phyloP scores from a whole-genome alignment of 2,797 vertebrate genomes.

The Taeniopygia guttata region DNA sequence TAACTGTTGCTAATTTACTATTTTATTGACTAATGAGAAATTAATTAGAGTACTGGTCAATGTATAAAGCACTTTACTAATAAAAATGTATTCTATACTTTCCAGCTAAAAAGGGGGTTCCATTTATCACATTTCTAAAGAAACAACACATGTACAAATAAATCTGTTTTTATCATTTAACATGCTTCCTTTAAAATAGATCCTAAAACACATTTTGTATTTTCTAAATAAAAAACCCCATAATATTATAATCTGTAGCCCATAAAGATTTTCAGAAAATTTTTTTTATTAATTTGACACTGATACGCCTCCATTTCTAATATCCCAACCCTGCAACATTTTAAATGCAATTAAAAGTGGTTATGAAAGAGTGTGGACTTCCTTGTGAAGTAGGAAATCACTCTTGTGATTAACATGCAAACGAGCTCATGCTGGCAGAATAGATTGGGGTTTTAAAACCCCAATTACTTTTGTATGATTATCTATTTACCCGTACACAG shows the following conservation, averaged over 20 bases:
- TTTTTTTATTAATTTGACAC: constrained; percentile 97
- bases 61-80: not conserved
- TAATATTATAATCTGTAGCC: constrained; percentile 75
- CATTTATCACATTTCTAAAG: constrained; percentile 31
- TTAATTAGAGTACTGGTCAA: not conserved
- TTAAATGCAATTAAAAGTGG: constrained; percentile 99
- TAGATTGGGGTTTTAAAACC: constrained; percentile 99
- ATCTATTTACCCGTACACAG: constrained; percentile 99
- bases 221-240: constrained; percentile 72
- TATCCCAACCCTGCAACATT: constrained; percentile 99
- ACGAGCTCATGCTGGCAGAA: constrained; percentile 99
- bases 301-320: constrained; percentile 98
- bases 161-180: constrained; percentile 28
- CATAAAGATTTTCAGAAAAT: constrained; percentile 77
- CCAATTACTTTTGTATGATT: constrained; percentile 99
- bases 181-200: constrained; percentile 40
- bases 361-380: constrained; percentile 95
- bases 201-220: constrained; percentile 61
- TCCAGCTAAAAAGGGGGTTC: constrained; percentile 10
- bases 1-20: not conserved
- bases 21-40: not conserved
- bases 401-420: constrained; percentile 99
- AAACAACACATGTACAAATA: constrained; percentile 41
- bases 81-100: constrained; percentile 20
- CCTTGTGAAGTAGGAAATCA: constrained; percentile 97